Evolutionary conservation across 2,797 vertebrate species (phyloP), one percentile per base, ranked within the genome.

Genomic region (Chromis chromis): DNA sequence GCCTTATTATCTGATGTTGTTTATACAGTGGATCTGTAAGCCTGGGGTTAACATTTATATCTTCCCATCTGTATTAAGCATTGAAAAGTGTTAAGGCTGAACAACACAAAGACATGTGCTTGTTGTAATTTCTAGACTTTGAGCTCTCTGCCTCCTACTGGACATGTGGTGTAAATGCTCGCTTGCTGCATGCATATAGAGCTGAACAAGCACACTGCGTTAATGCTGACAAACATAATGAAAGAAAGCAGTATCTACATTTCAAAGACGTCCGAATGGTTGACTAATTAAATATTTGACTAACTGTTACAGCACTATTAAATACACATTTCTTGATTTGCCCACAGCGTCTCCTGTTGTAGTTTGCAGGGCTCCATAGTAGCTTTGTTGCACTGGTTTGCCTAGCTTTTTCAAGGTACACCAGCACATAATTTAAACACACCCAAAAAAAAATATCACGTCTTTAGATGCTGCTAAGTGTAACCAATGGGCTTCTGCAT

Each of bases 91-190:
- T 55, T 17, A 24, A 27, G 3, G 60, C 0, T 42, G 11, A 52
- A 27, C 17, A 42, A 6, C 12, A 57, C 36, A 25, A 44, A 13
- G 16, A 50, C 24, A 48, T 27, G 17, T 39, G 46, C 24, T 31
- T 44, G n/a, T 36, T 65, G 27, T 36, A 9, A 52, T 46, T 61
- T 79, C 1, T 42, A 55, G 11, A 24, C 50, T 84, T 78, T 59
- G 73, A 14, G 12, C 50, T 66, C 54, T 76, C 81, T 89, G 91
- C 91, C 90, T 74, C 87, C 91, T 92, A 71, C 86, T 92, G 91
- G 88, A 64, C 78, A 24, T 68, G 4, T 40, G 27, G 27, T 82
- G 86, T 68, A 82, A 86, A 65, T 83, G 52, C 71, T 11, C 44
- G 1, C 0, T 42, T 54, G n/a, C 9, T n/a, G 28, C 3, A 33